These are phyloP conservation scores for Lepeophtheirus salmonis DNA, from an alignment of 1,140 invertebrate species.

Conservation along the genomic window DNA sequence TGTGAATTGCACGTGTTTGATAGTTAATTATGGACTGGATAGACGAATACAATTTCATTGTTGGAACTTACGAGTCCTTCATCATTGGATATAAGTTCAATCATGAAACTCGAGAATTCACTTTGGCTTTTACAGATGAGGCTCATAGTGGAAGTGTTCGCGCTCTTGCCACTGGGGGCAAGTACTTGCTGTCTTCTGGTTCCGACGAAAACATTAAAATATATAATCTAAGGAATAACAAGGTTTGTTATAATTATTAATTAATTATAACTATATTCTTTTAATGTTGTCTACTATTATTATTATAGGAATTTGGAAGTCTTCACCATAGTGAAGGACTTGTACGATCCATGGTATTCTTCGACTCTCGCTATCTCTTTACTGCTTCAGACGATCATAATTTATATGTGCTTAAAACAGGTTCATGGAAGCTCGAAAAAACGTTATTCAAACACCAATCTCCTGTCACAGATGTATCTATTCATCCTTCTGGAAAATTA, in stretches of 20 bases:
- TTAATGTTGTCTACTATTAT: too few species aligned
- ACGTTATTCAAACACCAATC: constrained; percentile 7
- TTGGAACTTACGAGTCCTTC: neutral
- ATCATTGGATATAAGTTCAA: neutral
- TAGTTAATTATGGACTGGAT: neutral
- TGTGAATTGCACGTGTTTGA: too few species aligned
- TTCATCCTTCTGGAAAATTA: constrained; percentile 75
- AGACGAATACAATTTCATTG: neutral
- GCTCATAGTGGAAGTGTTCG: neutral
- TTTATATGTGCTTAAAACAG: constrained; percentile 16
- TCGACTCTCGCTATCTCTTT: constrained; percentile 7
- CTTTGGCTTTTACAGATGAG: neutral
- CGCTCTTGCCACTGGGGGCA: neutral
- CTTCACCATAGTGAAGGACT: too few species aligned
- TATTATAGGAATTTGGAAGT: too few species aligned
- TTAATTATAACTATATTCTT: too few species aligned
- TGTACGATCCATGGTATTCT: too few species aligned
- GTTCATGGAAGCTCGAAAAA: constrained; percentile 12
- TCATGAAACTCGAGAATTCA: neutral
- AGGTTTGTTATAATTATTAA: too few species aligned
- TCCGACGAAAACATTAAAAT: neutral
- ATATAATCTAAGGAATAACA: neutral
- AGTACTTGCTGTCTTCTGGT: neutral
- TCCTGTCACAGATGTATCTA: neutral
- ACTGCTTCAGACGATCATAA: constrained; percentile 14